A percentile compares a stretch with the other conserved stretches of the same genome.
Evolutionary conservation across 2,888 invertebrate genomes (phyloP).

Genomic region (Xestoiulus laeticollis): DNA sequence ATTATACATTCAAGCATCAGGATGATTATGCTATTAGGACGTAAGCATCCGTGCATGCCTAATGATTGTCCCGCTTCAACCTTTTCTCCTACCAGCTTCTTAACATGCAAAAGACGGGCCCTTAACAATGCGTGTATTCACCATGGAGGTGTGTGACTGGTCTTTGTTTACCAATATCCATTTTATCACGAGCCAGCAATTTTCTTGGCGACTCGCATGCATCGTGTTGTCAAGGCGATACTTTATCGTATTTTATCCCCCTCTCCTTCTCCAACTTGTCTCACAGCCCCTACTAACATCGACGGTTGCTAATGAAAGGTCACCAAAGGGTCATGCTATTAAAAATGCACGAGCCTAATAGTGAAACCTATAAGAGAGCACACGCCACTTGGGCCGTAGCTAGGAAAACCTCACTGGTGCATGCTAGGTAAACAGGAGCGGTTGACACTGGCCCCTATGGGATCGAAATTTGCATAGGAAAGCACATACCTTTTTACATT

Average conservation of each 20-base stretch:
- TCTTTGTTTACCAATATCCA: constrained; percentile 41
- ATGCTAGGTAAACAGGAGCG: constrained; percentile 8
- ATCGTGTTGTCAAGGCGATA: background rate
- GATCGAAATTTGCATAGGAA: constrained; percentile 25
- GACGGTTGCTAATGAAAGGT: constrained; percentile 39
- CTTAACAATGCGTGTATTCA: background rate
- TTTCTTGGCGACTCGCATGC: constrained; percentile 3
- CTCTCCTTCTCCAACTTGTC: background rate
- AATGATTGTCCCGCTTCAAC: constrained; percentile 35
- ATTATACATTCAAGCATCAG: background rate
- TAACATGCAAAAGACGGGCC: constrained; percentile 22
- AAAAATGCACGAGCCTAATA: constrained; percentile 16
- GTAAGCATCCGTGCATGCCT: constrained; percentile 40
- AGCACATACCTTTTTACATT: background rate
- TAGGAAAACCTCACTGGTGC: constrained; percentile 35
- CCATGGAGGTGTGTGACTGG: background rate
- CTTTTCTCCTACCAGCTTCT: constrained; percentile 41
- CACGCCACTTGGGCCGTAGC: constrained; percentile 9
- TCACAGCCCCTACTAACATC: background rate
- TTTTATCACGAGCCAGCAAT: constrained; percentile 34
- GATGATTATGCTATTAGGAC: constrained; percentile 31
- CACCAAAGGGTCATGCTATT: constrained; percentile 36
- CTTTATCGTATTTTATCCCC: background rate
- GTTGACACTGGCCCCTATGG: constrained; percentile 24
- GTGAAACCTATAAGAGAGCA: background rate